Evolutionary conservation across 1,140 invertebrate species (phyloP).

Genomic region (Dolichoris vasculosae): DNA sequence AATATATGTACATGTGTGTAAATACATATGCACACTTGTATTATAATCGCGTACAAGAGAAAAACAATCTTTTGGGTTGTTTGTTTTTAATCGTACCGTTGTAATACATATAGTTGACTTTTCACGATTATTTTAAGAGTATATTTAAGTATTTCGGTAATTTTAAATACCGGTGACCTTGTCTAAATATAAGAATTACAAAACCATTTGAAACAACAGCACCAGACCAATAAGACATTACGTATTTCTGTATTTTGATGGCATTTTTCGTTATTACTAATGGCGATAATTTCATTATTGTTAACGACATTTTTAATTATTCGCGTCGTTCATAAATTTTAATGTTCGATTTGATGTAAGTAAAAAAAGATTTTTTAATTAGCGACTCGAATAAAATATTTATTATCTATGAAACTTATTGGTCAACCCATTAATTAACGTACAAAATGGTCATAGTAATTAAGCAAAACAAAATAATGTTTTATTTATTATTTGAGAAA

Average conservation of each 20-base stretch:
- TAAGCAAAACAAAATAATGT: neutral
- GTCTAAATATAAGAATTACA: neutral
- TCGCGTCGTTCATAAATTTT: neutral
- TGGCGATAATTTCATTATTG: too few species aligned
- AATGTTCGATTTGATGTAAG: neutral
- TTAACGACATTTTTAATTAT: neutral
- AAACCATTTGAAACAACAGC: neutral
- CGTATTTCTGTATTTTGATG: neutral
- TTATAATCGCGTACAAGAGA: too few species aligned
- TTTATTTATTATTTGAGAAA: neutral
- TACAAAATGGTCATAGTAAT: neutral
- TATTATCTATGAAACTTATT: neutral
- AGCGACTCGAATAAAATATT: neutral
- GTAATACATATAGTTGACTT: neutral
- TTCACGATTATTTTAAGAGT: conserved; percentile 5
- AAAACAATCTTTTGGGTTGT: neutral
- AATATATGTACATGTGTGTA: too few species aligned
- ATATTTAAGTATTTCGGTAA: neutral
- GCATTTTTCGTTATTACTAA: too few species aligned
- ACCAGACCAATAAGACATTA: neutral
- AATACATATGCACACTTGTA: too few species aligned
- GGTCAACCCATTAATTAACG: neutral
- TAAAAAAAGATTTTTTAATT: neutral
- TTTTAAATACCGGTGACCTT: neutral
- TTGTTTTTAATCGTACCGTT: neutral